Evolutionary conservation across 2,797 vertebrate genomes (phyloP).

Genomic region (Sebastes goodei): DNA sequence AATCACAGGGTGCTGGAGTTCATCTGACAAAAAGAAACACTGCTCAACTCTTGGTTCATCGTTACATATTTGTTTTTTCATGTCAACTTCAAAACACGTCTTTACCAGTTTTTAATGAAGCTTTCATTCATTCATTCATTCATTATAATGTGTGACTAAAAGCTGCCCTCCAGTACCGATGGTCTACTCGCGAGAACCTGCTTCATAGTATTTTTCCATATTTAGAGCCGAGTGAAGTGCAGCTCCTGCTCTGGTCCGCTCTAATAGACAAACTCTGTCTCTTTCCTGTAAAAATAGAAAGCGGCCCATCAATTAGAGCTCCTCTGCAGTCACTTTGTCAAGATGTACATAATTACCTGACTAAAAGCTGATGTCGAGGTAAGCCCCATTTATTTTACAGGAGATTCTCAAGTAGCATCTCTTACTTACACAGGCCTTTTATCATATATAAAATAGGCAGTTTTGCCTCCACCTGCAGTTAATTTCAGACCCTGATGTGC

Average conservation of each 20-base stretch:
- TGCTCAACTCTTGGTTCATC: background rate
- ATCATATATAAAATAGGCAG: background rate
- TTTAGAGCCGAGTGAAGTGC: background rate
- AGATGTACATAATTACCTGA: conserved; percentile 19
- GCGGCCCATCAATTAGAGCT: conserved; percentile 11
- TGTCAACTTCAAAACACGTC: background rate
- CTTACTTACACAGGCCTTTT: background rate
- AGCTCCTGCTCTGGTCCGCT: background rate
- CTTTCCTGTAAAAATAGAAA: conserved; percentile 40
- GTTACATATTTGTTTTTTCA: background rate
- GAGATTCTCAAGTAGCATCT: background rate
- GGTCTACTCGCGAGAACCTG: background rate
- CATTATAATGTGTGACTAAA: background rate
- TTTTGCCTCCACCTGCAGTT: background rate
- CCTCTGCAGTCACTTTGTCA: conserved; percentile 7
- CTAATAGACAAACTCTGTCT: conserved; percentile 10
- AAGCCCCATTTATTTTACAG: background rate
- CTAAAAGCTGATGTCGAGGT: conserved; percentile 22
- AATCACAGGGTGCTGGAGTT: background rate
- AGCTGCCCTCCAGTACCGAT: background rate
- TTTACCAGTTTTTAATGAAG: background rate
- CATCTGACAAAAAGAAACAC: background rate
- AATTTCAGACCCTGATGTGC: background rate
- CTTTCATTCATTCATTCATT: background rate
- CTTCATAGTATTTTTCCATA: background rate